These are phyloP conservation scores for Caiman crocodilus DNA, from an alignment of 2,797 vertebrate genomes.

Conservation along the genomic window DNA sequence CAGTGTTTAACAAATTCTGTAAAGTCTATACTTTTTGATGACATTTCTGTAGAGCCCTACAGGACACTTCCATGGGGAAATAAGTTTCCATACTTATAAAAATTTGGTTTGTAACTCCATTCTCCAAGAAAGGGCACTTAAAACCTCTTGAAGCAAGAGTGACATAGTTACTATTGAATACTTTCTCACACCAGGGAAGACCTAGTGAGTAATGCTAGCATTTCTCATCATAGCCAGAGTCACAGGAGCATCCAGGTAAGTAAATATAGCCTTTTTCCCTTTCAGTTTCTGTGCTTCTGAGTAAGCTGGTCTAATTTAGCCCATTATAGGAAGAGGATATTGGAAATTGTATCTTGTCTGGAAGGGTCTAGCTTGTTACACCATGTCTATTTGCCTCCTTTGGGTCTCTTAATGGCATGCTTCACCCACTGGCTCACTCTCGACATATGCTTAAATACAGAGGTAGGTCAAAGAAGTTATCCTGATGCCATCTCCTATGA, in stretches of 20 bases:
- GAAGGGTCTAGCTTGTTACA: too few species aligned
- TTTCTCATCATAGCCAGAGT: neutral
- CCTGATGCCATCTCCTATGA: too few species aligned
- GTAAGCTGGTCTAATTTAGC: neutral
- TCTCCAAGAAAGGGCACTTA: neutral
- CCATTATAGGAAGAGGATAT: neutral
- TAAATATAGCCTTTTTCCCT: neutral
- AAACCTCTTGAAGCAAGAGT: neutral
- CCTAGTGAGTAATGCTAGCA: neutral
- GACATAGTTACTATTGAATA: neutral
- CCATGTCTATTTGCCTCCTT: too few species aligned
- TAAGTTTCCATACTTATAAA: neutral
- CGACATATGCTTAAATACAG: too few species aligned
- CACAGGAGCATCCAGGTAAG: neutral
- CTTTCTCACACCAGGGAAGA: neutral
- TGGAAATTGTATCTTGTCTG: neutral
- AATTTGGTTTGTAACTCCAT: neutral
- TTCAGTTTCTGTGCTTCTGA: neutral
- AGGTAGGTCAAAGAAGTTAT: too few species aligned
- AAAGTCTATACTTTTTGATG: neutral
- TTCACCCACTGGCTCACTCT: too few species aligned
- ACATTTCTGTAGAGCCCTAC: neutral
- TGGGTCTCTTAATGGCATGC: too few species aligned
- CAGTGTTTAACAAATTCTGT: neutral
- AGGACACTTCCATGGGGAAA: neutral